Evolutionary conservation across 2,888 invertebrate genomes (phyloP), one percentile per base, ranked within the genome.

Genomic region (Aphidoletes aphidimyza): DNA sequence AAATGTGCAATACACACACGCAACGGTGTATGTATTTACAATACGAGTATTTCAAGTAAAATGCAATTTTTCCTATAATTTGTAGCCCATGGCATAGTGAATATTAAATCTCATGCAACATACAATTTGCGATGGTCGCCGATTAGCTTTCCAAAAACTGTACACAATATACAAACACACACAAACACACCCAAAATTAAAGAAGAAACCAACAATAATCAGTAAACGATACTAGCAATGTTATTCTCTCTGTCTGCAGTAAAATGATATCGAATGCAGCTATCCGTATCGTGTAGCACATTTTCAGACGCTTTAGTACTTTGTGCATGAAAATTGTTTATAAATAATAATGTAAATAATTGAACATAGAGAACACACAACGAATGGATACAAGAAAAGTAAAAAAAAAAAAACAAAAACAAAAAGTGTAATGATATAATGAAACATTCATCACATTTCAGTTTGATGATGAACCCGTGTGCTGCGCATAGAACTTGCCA

Each of bases 241-340:
- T n/a, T n/a, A n/a, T n/a, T n/a, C n/a, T n/a, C n/a, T n/a, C n/a
- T n/a, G n/a, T n/a, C n/a, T 54, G n/a, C 69, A 30, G 69, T 14
- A 69, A 30, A 69, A 69, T 69, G 54, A 26, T 26, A 17, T 11
- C 22, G 22, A 54, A 54, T 54, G 69, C 69, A 69, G 17, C 30
- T 69, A 69, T 69, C 69, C 69, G 14, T 69, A 69, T 69, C 69
- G 69, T 69, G 69, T 26, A 69, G 14, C 42, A 69, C 34, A 30
- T 69, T 34, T 30, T 26, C 69, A 69, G 5, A 69, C 69, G 3
- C 26, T 34, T 30, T 19, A 69, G 69, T 69, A 30, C 69, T 69
- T 69, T 69, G 69, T 69, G 34, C 69, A 69, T 69, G 69, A 69
- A 69, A 69, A 69, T 69, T 69, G 69, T 69, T 69, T 69, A 69